phyloP scores from a whole-genome alignment of 2,888 invertebrate genomes.

The Ophioninae sp. region DNA sequence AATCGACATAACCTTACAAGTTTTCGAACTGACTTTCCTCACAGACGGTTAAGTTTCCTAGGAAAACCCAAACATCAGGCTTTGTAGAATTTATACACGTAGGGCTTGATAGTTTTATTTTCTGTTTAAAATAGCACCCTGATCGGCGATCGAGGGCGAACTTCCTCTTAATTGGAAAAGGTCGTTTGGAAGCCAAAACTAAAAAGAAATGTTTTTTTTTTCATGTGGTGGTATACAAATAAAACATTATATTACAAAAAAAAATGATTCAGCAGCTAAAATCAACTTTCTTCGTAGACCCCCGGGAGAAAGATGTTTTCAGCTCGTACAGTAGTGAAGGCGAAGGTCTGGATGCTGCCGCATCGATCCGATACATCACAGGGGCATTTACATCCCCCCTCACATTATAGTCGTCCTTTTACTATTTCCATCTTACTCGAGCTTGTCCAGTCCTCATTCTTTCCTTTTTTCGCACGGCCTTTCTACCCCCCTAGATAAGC shows the following conservation, averaged over 20 bases:
- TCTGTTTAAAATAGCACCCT: too few relatives aligned
- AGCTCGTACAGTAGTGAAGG: conserved; percentile 80
- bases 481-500: conserved; percentile 24
- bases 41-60: too few relatives aligned
- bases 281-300: conserved; percentile 65
- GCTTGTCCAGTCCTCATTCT: conserved; percentile 26
- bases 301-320: conserved; percentile 77
- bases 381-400: conserved; percentile 81
- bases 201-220: not conserved
- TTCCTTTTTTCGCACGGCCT: conserved; percentile 16
- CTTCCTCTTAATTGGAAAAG: too few relatives aligned
- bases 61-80: too few relatives aligned
- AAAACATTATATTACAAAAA: not conserved
- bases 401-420: conserved; percentile 65
- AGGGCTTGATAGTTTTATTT: too few relatives aligned
- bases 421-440: conserved; percentile 52
- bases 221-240: not conserved
- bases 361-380: conserved; percentile 81
- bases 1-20: too few relatives aligned
- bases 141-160: too few relatives aligned
- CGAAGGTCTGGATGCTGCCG: conserved; percentile 79
- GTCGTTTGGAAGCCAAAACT: too few relatives aligned
- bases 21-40: too few relatives aligned
- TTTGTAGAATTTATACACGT: too few relatives aligned
- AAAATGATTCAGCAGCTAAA: not conserved